phyloP scores from a whole-genome alignment of 2,888 invertebrate species.

The Iselma pallidipennis region DNA sequence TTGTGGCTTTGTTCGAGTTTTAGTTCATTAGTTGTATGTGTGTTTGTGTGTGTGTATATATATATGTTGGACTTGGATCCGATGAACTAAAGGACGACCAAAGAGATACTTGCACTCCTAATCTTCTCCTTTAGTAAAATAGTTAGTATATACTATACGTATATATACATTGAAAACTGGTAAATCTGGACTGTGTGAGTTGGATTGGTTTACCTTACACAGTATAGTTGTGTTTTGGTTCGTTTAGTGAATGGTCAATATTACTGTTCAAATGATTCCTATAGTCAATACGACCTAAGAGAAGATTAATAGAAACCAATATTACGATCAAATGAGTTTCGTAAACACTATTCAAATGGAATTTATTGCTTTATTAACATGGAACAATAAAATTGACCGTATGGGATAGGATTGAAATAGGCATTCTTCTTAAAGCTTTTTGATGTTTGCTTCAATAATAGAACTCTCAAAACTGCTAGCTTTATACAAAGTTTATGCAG shows the following conservation, averaged over 20 bases:
- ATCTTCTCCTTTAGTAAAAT: constrained; percentile 21
- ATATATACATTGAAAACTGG: background rate
- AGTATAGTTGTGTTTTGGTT: background rate
- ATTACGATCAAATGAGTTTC: background rate
- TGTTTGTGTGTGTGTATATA: no score
- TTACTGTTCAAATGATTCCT: background rate
- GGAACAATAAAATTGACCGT: no score
- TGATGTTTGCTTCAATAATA: no score
- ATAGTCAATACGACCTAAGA: background rate
- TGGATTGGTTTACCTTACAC: no score
- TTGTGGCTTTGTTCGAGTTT: constrained; percentile 52
- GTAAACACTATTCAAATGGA: background rate
- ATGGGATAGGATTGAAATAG: no score
- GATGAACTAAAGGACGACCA: constrained; percentile 16
- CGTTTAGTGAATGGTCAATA: background rate
- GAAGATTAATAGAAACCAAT: background rate
- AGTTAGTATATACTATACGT: background rate
- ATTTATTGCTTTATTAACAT: no score
- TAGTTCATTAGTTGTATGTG: constrained; percentile 46
- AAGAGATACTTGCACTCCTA: constrained; percentile 22
- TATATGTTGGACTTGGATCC: constrained; percentile 40
- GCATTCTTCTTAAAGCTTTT: no score
- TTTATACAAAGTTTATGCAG: no score
- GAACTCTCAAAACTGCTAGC: no score
- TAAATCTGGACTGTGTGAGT: background rate